Evolutionary conservation across 2,797 vertebrate species (phyloP).

Genomic region (Coregonus ussuriensis): DNA sequence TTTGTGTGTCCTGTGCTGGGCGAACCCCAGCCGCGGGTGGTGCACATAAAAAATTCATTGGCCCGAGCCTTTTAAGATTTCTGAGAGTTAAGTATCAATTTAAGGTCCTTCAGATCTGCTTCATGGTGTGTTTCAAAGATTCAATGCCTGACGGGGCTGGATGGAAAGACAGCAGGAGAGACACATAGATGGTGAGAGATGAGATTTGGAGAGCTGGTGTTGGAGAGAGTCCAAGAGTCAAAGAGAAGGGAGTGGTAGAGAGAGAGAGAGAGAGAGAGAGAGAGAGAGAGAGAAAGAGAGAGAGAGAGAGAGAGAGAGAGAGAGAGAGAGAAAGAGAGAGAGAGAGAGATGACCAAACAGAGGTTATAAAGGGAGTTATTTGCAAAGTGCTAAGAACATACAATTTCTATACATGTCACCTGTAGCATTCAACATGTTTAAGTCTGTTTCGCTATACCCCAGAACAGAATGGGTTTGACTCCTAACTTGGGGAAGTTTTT

Average conservation of each 20-base stretch:
- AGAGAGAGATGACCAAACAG: no score
- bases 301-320: background rate
- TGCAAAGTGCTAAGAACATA: no score
- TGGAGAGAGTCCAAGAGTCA: background rate
- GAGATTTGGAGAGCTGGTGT: conserved; percentile 8
- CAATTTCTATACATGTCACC: no score
- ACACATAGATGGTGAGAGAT: background rate
- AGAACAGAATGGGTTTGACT: background rate
- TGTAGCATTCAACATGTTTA: background rate
- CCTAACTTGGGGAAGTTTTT: background rate
- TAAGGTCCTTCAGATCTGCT: conserved; percentile 56
- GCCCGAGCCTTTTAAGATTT: conserved; percentile 60
- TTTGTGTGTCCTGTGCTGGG: conserved; percentile 33
- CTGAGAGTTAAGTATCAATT: conserved; percentile 66
- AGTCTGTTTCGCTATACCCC: background rate
- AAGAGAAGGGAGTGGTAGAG: background rate
- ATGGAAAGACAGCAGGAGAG: background rate
- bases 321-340: background rate
- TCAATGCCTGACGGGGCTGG: background rate
- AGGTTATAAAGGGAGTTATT: background rate
- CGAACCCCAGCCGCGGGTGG: conserved; percentile 52
- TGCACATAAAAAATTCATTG: conserved; percentile 63
- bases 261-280: no score
- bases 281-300: background rate
- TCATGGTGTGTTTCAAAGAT: conserved; percentile 13